Percentiles rank a stretch among this genome's conserved stretches.
Evolutionary conservation across 2,888 invertebrate species (phyloP).

Genomic region (Melinaea marsaeus): DNA sequence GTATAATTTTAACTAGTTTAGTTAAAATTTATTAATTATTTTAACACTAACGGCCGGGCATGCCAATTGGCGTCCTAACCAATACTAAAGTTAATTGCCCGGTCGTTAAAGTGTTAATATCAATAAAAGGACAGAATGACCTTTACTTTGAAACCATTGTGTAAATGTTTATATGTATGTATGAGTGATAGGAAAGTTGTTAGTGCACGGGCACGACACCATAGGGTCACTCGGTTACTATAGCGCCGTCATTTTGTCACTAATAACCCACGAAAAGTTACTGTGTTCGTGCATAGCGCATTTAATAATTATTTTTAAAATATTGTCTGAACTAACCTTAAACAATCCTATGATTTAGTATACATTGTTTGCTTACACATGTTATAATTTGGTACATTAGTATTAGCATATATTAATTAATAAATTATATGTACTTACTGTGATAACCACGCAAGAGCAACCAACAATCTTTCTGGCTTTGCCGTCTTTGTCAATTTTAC

Average conservation of each 20-base stretch:
- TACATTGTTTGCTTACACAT: background rate
- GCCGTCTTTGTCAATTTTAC: conserved; percentile 99
- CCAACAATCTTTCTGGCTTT: conserved; percentile 99
- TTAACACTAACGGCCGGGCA: no score
- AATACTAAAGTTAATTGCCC: no score
- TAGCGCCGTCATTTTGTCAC: conserved; percentile 56
- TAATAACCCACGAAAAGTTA: conserved; percentile 38
- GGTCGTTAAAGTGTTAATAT: no score
- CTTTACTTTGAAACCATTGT: no score
- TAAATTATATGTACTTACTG: conserved; percentile 73
- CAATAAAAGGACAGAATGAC: no score
- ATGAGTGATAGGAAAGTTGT: conserved; percentile 67
- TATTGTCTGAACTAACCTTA: background rate
- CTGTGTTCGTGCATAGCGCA: conserved; percentile 66
- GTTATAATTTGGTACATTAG: no score
- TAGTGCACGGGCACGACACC: conserved; percentile 56
- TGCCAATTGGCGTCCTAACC: no score
- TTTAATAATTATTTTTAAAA: background rate
- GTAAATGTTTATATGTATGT: conserved; percentile 34
- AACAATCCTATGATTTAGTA: background rate
- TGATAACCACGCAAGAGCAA: conserved; percentile 98
- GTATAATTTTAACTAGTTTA: no score
- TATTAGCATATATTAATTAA: no score
- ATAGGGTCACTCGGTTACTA: conserved; percentile 61
- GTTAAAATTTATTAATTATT: no score